These are phyloP conservation scores for Gadopsis bispinosus DNA, from an alignment of 2,797 vertebrate species.

Conservation along the genomic window DNA sequence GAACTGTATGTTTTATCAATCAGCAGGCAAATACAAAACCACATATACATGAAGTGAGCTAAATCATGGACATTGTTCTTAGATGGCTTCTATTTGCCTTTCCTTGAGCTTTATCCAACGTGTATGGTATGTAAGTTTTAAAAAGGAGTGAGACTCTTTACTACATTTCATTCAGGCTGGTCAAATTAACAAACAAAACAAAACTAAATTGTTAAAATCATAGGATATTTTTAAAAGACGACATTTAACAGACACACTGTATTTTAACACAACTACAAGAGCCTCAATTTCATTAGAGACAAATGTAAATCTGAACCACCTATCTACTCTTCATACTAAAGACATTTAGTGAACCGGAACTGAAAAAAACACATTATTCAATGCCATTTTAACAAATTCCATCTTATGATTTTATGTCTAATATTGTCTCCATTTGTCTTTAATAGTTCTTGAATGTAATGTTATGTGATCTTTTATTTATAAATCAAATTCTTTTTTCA, in stretches of 20 bases:
- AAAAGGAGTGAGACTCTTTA: not conserved
- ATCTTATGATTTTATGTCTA: not conserved
- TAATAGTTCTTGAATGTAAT: not conserved
- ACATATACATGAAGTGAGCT: not conserved
- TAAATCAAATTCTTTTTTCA: not conserved
- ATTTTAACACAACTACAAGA: not conserved
- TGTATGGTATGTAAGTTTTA: not conserved
- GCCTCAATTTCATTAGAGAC: not conserved
- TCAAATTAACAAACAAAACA: not conserved
- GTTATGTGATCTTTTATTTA: not conserved
- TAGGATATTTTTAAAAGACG: not conserved
- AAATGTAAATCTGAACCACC: not conserved
- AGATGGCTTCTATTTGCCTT: not conserved
- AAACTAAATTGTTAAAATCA: not conserved
- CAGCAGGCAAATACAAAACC: slow-evolving; percentile 3
- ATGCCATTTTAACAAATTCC: not conserved
- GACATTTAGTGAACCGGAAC: not conserved
- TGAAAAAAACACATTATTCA: not conserved
- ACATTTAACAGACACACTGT: not conserved
- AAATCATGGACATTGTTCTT: not conserved
- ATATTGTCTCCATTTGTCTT: too few species aligned
- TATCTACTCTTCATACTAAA: not conserved
- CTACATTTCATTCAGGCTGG: not conserved
- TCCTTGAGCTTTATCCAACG: not conserved
- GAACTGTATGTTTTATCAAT: not conserved